Base-by-base conservation (phyloP, 2,888 invertebrate genomes). In the Yponomeuta plumbellus region DNA sequence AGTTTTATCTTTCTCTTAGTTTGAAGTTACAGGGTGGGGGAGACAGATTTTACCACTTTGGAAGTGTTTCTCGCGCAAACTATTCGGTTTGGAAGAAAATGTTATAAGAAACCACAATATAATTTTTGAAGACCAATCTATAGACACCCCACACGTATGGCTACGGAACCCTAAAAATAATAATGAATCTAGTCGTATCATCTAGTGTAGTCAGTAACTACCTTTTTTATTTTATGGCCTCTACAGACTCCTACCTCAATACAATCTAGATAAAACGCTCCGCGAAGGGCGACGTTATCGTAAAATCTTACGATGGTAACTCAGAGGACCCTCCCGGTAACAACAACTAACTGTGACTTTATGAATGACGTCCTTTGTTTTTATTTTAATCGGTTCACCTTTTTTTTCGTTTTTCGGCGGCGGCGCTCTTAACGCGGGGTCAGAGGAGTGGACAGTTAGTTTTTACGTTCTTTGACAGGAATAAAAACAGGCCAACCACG, bases 291-390 rank as follows among this genome's bases (percentile, higher is more conserved):
- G 71, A 68, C 70, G 69, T 71, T 75, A 77, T 78, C 85, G 76
- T 86, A 81, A 86, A 86, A 83, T 79, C 75, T 85, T 81, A 84
- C 79, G 81, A 77, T 71, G 72, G 44, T 70, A 77, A 76, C 78
- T 80, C 77, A 34, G 34, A 71, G 75, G 70, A 71, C 70, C 72
- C 70, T 68, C 76, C 70, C 74, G 70, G 71, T 71, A 70, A 65
- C 59, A 23, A 21, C 22, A 59, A 21, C 59, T 59, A 23, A 59
- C 59, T 40, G 63, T 17, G 65, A 40, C 56, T 21, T 10, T 57
- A 58, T 65, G 26, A 65, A 65, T 58, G 61, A 65, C 66, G 61
- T 66, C 70, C 72, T 74, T 74, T 75, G 74, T 74, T 81, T 80
- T 80, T 79, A 78, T 80, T 80, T 74, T 77, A 78, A 80, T 75